A percentile compares a stretch with the other conserved stretches of the same genome.
phyloP scores from a whole-genome alignment of 2,797 vertebrate species.

The Hippocampus kuda region DNA sequence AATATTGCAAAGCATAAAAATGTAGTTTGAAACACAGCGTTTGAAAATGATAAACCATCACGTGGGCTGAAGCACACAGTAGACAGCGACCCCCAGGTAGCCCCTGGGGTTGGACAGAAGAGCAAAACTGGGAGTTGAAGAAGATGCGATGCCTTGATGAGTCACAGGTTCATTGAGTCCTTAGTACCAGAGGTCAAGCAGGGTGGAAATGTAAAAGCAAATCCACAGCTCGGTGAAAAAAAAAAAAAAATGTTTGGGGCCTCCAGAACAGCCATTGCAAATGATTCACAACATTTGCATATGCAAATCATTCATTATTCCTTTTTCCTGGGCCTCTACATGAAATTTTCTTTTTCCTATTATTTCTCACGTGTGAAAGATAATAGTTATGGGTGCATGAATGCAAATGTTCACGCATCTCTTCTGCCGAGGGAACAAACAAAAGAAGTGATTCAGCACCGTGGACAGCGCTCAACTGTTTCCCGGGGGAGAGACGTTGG shows the following conservation, averaged over 20 bases:
- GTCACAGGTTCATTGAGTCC: slow-evolving; percentile 43
- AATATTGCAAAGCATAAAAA: slow-evolving; percentile 73
- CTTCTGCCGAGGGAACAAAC: neutral
- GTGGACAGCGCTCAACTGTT: slow-evolving; percentile 32
- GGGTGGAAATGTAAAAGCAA: slow-evolving; percentile 6
- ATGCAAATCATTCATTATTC: neutral
- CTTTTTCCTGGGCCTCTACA: neutral
- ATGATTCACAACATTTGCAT: neutral
- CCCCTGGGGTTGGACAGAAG: neutral
- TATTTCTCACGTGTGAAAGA: neutral
- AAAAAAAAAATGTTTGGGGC: neutral
- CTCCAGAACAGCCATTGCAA: neutral
- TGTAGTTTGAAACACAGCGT: slow-evolving; percentile 68
- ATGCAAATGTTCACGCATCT: slow-evolving; percentile 2
- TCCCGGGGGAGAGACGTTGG: neutral
- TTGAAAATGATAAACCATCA: slow-evolving; percentile 61
- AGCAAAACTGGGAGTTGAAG: slow-evolving; percentile 13
- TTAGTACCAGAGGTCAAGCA: slow-evolving; percentile 49
- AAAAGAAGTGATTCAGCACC: slow-evolving; percentile 49
- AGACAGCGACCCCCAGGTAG: neutral
- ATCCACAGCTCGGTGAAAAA: slow-evolving; percentile 1
- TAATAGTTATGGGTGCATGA: neutral
- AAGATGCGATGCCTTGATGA: slow-evolving; percentile 13
- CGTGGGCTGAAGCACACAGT: slow-evolving; percentile 60
- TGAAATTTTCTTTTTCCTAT: neutral